Evolutionary conservation across 2,888 invertebrate species (phyloP).

Genomic region (Drosophila prostipennis): DNA sequence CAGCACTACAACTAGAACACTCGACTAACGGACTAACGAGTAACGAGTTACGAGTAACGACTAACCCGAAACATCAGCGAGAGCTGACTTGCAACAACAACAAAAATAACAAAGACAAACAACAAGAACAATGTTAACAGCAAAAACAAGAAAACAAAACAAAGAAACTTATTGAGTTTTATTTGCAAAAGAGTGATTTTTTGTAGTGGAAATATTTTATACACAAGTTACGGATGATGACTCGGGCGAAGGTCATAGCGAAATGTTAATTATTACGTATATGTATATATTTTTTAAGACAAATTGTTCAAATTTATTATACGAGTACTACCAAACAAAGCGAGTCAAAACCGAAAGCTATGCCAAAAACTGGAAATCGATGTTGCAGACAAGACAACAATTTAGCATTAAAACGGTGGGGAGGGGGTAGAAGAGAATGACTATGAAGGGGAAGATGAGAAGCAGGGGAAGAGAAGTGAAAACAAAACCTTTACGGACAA

Average conservation of each 20-base stretch:
- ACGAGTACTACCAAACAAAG: constrained; percentile 46
- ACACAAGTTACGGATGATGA: constrained; percentile 59
- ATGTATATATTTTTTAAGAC: constrained; percentile 77
- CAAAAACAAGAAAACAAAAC: constrained; percentile 47
- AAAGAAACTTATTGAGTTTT: constrained; percentile 70
- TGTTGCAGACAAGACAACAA: constrained; percentile 29
- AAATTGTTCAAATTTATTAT: constrained; percentile 74
- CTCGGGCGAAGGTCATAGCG: constrained; percentile 52
- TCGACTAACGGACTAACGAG: constrained; percentile 8
- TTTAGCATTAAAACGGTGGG: constrained; percentile 45
- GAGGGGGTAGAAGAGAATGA: constrained; percentile 5
- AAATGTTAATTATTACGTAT: constrained; percentile 80
- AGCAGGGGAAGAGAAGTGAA: constrained; percentile 39
- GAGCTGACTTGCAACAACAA: not conserved
- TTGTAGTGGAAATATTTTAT: constrained; percentile 79
- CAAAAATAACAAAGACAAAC: constrained; percentile 19
- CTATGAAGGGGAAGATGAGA: constrained; percentile 8
- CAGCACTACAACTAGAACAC: constrained; percentile 25
- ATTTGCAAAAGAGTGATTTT: constrained; percentile 80
- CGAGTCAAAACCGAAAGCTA: constrained; percentile 16
- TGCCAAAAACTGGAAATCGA: constrained; percentile 25
- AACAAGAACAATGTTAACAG: constrained; percentile 68
- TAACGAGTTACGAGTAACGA: not conserved
- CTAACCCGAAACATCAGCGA: constrained; percentile 4
- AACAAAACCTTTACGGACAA: constrained; percentile 79